These are phyloP conservation scores for Eupithecia subumbrata DNA, from an alignment of 2,888 invertebrate genomes.

Conservation along the genomic window DNA sequence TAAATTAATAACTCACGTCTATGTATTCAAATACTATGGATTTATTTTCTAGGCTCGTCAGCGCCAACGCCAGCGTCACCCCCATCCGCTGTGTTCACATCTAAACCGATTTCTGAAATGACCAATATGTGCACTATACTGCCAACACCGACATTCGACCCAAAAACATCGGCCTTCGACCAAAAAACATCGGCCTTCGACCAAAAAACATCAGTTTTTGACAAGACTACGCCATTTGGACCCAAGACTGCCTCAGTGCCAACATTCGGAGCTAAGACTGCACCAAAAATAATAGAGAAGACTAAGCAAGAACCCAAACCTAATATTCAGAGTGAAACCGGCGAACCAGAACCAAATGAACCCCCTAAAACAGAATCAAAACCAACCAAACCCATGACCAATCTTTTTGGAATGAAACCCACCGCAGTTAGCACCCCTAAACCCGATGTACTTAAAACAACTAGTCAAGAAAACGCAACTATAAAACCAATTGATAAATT, in stretches of 20 bases:
- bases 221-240: slow-evolving; percentile 44
- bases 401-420: slow-evolving; percentile 62
- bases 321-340: slow-evolving; percentile 59
- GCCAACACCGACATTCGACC: slow-evolving; percentile 38
- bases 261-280: slow-evolving; percentile 24
- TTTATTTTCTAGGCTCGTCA: slow-evolving; percentile 41
- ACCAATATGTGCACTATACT: slow-evolving; percentile 65
- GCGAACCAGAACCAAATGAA: slow-evolving; percentile 60
- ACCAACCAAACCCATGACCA: slow-evolving; percentile 62
- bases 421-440: slow-evolving; percentile 52
- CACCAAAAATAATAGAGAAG: slow-evolving; percentile 29
- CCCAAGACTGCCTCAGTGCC: slow-evolving; percentile 8
- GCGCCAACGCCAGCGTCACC: slow-evolving; percentile 51
- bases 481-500: slow-evolving; percentile 54
- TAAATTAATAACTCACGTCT: not conserved
- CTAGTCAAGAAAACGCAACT: slow-evolving; percentile 44
- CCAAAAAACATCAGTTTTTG: not conserved
- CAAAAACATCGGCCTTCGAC: not conserved
- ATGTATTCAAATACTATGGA: not conserved
- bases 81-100: slow-evolving; percentile 57
- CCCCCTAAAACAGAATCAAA: slow-evolving; percentile 46
- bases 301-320: slow-evolving; percentile 45
- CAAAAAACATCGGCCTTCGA: not conserved
- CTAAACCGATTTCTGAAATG: slow-evolving; percentile 65
- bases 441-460: slow-evolving; percentile 56